Percentiles rank a stretch among this genome's conserved stretches.
These are phyloP conservation scores for Oryzias celebensis DNA, from an alignment of 2,113 vertebrate species.

Conservation along the genomic window DNA sequence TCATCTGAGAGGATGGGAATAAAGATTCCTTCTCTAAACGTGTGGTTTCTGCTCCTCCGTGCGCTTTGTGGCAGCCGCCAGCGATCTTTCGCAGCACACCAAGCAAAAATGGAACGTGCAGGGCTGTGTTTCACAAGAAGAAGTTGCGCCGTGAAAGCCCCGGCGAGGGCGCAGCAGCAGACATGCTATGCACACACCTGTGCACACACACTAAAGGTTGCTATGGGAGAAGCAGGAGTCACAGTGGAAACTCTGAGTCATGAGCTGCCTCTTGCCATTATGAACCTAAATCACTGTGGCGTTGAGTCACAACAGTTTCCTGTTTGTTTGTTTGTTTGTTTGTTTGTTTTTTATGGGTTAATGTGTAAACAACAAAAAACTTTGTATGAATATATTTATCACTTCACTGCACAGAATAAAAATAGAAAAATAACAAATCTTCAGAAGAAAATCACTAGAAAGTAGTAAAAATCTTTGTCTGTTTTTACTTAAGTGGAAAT, in stretches of 20 bases:
- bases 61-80: conserved; percentile 25
- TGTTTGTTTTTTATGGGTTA: conserved; percentile 31
- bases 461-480: too few relatives aligned
- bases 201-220: conserved; percentile 29
- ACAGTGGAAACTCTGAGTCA: conserved; percentile 79
- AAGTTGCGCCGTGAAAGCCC: conserved; percentile 28
- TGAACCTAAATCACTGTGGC: conserved; percentile 76
- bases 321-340: conserved; percentile 61
- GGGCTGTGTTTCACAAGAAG: conserved; percentile 23
- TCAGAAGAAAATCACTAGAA: too few relatives aligned
- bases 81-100: neutral
- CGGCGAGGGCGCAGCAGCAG: conserved; percentile 31
- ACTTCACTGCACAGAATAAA: too few relatives aligned
- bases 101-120: conserved; percentile 7
- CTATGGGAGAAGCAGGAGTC: conserved; percentile 59
- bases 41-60: conserved; percentile 16
- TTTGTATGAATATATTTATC: neutral
- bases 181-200: conserved; percentile 37
- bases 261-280: conserved; percentile 64
- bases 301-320: conserved; percentile 75
- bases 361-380: conserved; percentile 20
- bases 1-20: conserved; percentile 21
- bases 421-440: too few relatives aligned
- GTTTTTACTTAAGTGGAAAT: too few relatives aligned
- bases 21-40: conserved; percentile 36